Conservation (phyloP, 2,113 vertebrate species). For the Strix aluco region DNA sequence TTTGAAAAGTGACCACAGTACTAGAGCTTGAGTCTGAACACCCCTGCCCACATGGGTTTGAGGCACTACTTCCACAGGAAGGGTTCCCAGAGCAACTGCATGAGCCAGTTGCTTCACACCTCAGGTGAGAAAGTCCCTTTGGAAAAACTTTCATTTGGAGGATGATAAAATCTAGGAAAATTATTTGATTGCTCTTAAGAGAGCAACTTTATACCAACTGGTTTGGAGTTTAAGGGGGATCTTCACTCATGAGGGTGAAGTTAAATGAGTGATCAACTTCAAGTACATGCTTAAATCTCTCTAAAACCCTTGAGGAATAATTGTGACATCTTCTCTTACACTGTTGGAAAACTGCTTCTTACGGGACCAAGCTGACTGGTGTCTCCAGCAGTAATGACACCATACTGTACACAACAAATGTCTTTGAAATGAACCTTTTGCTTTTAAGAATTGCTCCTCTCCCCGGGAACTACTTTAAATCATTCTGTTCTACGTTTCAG, state of each 20-base stretch:
- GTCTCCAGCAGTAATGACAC: not conserved
- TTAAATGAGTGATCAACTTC: not conserved
- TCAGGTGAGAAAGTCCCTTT: not conserved
- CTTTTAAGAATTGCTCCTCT: not conserved
- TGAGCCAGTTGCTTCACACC: not conserved
- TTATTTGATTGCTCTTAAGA: not conserved
- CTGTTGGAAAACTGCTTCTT: not conserved
- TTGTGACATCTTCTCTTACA: not conserved
- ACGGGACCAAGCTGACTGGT: not conserved
- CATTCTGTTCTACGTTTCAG: not conserved
- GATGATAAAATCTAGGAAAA: not conserved
- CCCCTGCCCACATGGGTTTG: not conserved
- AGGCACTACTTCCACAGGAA: not conserved
- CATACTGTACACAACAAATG: not conserved
- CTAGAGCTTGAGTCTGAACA: not conserved
- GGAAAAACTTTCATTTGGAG: not conserved
- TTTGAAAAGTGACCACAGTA: not conserved
- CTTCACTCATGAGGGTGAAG: not conserved
- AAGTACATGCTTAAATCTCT: not conserved
- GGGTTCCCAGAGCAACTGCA: not conserved
- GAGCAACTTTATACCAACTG: not conserved
- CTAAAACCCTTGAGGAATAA: not conserved
- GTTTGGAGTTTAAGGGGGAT: not conserved
- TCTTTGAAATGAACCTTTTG: not conserved
- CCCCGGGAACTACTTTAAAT: not conserved